Base-by-base conservation (phyloP, 2,888 invertebrate genomes). In the Coelogynopora nodosa region DNA sequence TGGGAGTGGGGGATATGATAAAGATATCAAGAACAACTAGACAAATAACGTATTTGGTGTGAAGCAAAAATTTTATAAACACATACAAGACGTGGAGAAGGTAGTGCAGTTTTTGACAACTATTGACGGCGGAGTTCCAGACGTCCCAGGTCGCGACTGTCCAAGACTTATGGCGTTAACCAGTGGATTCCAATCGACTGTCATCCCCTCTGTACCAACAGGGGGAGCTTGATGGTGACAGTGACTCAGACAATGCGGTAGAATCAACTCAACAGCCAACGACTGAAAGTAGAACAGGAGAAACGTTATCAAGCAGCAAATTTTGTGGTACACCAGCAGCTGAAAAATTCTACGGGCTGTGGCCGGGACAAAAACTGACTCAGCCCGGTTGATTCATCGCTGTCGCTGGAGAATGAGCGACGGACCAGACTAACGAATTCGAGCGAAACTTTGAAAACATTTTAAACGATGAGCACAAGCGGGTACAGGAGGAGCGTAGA, bases 1-100 rank as follows among this genome's bases (percentile, higher is more conserved):
- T 74, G 74, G 27, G 74, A 74, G 74, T 23, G 5, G 23, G 18
- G 74, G 10, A 74, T n/a, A 23, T 26, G 74, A 74, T 23, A 74
- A 74, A 74, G 74, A 74, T 26, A 26, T 74, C 18, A 74, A 74
- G 74, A 74, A 74, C 5, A 74, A 74, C 18, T 74, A 26, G 27
- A 23, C 5, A 23, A 74, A 74, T 74, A 5, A n/a, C 5, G 74
- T 74, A 13, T 74, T 74, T 74, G 27, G 2, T 23, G 74, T 74
- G 18, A 74, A 74, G 23, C 74, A 74, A 74, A 74, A 74, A 74
- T 74, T 74, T 5, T 10, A 74, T 23, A 74, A 74, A 74, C 74
- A 23, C 27, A 74, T n/a, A 5, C n/a, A n/a, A 74, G 23, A 74
- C 5, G 74, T 74, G 74, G 74, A 5, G 74, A 74, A 74, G 74